Evolutionary conservation across 2,113 vertebrate species (phyloP), one percentile per base, ranked within the genome.

Genomic region (Rhabdomys dilectus): DNA sequence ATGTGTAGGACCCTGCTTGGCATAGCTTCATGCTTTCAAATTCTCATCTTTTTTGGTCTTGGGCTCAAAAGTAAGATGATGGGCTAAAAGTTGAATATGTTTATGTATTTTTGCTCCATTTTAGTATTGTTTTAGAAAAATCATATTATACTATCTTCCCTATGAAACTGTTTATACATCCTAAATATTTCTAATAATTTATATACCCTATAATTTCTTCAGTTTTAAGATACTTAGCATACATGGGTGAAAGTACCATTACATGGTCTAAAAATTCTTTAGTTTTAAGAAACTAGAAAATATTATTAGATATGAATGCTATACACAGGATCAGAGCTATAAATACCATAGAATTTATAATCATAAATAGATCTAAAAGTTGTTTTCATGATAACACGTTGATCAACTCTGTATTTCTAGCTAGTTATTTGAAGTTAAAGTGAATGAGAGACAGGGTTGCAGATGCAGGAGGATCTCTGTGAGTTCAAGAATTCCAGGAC

Each of bases 351-450:
- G 34, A 88, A 88, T 92, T 94, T n/a, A 86, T 64, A 91, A 86
- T 88, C 5, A 91, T 86, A 31, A 62, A 3, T 56, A 82, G 77
- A 62, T 93, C 26, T 89, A 60, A 91, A 86, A 88, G 85, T 66
- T 89, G 88, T 29, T 91, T 88, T 91, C 48, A 89, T 56, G 5
- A 56, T n/a, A 91, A 17, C 24, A 60, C 82, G 51, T 68, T 80
- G 34, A 72, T 78, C 66, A 91, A 62, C 19, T 68, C 91, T 75
- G 45, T 39, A 81, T 93, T 91, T 91, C 77, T 96, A 78, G 75
- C 1, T 48, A 95, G 72, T 91, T 91, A 70, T 96, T 91, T 94
- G 51, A 93, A 53, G 8, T 81, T 95, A 95, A 95, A 97, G 48
- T 96, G 31, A 94, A 80, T 73, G 73, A 70, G 75, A 92, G 58